A percentile compares a stretch with the other conserved stretches of the same genome.
Evolutionary conservation across 2,797 vertebrate genomes (phyloP).

Genomic region (Halcyon chelicuti): DNA sequence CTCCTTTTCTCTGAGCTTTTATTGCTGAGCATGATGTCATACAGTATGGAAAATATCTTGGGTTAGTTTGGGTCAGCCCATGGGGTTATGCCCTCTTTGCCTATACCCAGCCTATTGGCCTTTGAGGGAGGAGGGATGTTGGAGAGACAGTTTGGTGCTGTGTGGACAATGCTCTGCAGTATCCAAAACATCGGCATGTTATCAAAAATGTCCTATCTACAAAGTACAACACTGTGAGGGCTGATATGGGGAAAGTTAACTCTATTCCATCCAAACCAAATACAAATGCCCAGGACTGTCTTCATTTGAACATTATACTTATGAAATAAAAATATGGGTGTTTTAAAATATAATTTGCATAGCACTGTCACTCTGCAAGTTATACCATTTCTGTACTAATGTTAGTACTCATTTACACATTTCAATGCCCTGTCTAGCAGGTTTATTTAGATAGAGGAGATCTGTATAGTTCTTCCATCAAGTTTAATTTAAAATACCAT

Average conservation of each 20-base stretch:
- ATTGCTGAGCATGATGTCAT: background rate
- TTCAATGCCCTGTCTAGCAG: background rate
- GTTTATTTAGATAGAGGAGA: background rate
- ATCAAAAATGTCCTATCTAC: background rate
- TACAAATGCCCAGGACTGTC: background rate
- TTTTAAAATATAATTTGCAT: background rate
- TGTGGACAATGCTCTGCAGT: background rate
- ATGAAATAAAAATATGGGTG: rapidly evolving
- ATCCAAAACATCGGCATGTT: background rate
- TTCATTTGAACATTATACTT: background rate
- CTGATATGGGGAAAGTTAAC: background rate
- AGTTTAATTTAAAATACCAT: slow-evolving; percentile 6
- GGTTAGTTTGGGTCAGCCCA: background rate
- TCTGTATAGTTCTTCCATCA: background rate
- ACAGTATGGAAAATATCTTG: background rate
- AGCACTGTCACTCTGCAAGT: background rate
- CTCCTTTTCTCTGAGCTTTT: background rate
- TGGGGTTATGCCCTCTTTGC: background rate
- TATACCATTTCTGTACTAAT: background rate
- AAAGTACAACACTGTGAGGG: background rate
- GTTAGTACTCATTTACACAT: background rate
- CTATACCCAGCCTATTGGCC: background rate
- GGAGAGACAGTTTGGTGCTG: background rate
- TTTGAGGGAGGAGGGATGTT: background rate
- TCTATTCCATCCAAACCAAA: background rate